Evolutionary conservation across 23 tunicate species (phyloP), one percentile per base, ranked within the genome.

Genomic region (Phallusia fumigata): DNA sequence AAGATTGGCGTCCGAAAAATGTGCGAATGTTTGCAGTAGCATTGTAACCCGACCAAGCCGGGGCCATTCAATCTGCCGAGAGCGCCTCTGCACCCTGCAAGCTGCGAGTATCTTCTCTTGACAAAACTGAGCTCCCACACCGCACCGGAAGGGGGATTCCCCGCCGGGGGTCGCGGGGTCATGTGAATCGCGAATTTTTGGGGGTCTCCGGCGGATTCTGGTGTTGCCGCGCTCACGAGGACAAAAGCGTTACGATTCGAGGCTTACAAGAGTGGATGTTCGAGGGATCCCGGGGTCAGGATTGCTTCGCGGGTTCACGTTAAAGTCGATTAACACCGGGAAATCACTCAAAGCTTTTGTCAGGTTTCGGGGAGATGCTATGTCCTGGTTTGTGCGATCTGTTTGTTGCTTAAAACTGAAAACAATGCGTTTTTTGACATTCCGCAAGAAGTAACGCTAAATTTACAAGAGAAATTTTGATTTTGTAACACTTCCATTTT

Each of bases 11-110:
- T 24, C 69, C 69, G 16, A 58, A 58, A 58, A 21, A 58, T 58
- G 69, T 24, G 28, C 69, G 16, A 40, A 58, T 58, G 69, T 58
- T 58, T 58, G 28, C 69, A 58, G 69, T 58, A 24, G 69, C 69
- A 58, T 58, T 11, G 69, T 58, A 58, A 58, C 69, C 69, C 28
- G 69, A 58, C 28, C 26, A 58, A n/a, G n/a, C 69, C 28, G 15
- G 11, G 16, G 69, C 69, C 16, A 58, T 58, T 58, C 69, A 13
- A 40, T 24, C 28, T 16, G 15, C 69, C 69, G 15, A 11, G 11
- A 16, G 15, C 28, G 28, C 16, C 69, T 11, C 69, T 58, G 69
- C 69, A 24, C 69, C 69, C 69, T 24, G 69, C 26, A 22, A 24
- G 15, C 69, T 58, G 26, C 28, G 10, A 40, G 47, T 10, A 40